phyloP scores from a whole-genome alignment of 1,140 invertebrate genomes.

The Coenobita brevimanus region DNA sequence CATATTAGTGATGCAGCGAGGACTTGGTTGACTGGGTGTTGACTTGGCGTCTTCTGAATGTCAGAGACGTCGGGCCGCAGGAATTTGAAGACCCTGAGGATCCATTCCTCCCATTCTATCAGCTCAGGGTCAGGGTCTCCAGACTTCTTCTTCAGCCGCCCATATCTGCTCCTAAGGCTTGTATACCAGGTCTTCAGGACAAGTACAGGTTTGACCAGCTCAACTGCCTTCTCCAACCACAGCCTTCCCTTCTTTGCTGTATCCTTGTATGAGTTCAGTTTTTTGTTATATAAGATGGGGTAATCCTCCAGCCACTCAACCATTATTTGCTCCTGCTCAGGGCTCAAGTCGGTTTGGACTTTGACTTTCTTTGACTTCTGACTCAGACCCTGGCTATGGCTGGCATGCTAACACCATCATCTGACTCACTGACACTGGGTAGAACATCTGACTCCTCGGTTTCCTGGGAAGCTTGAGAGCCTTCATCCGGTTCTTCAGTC shows the following conservation, averaged over 20 bases:
- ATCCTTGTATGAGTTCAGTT: too few species aligned
- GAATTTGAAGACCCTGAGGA: conserved; percentile 27
- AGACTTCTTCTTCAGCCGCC: conserved; percentile 36
- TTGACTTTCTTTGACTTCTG: neutral
- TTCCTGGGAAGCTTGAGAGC: conserved; percentile 16
- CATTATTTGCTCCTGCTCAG: conserved; percentile 34
- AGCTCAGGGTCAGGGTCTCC: conserved; percentile 20
- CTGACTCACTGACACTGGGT: conserved; percentile 27
- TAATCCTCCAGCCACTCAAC: conserved; percentile 38
- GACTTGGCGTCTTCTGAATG: conserved; percentile 15
- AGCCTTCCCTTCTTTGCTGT: too few species aligned
- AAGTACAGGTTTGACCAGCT: conserved; percentile 29
- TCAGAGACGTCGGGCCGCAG: conserved; percentile 5
- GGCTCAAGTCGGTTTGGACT: conserved; percentile 11
- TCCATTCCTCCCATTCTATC: conserved; percentile 16
- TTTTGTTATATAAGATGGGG: conserved; percentile 27
- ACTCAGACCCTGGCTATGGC: conserved; percentile 38
- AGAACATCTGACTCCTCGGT: too few species aligned
- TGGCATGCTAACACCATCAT: conserved; percentile 11
- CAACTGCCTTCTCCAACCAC: conserved; percentile 32
- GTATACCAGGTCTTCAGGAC: conserved; percentile 32
- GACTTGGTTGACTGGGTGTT: too few species aligned
- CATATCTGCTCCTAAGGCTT: conserved; percentile 34
- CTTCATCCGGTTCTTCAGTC: conserved; percentile 27
- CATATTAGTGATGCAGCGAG: neutral